Percentiles rank a stretch among this genome's conserved stretches.
These are phyloP conservation scores for Philereme vetulata DNA, from an alignment of 2,888 invertebrate genomes.

Conservation along the genomic window DNA sequence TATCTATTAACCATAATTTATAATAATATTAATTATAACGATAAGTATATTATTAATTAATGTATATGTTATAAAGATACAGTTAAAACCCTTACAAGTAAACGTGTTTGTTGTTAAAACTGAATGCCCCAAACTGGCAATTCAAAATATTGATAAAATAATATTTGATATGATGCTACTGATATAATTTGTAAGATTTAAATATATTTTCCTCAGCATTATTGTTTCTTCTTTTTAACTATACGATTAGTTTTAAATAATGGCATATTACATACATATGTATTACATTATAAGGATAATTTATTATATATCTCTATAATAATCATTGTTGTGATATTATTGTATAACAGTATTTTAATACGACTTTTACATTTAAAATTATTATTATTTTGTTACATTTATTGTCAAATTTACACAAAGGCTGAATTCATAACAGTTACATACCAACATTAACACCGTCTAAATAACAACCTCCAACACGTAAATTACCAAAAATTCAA, in stretches of 20 bases:
- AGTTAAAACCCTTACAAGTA: neutral
- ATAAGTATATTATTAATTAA: conserved; percentile 1
- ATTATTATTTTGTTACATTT: conserved; percentile 29
- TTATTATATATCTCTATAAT: too few species aligned
- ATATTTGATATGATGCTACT: conserved; percentile 60
- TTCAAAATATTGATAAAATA: conserved; percentile 14
- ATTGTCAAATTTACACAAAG: conserved; percentile 72
- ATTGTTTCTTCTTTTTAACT: too few species aligned
- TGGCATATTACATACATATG: too few species aligned
- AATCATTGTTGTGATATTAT: neutral
- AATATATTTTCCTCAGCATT: too few species aligned
- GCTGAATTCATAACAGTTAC: conserved; percentile 56
- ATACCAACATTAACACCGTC: conserved; percentile 66
- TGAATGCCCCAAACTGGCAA: neutral
- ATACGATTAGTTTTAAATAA: too few species aligned
- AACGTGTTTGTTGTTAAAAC: conserved; percentile 1
- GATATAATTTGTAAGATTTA: conserved; percentile 51
- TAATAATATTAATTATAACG: conserved; percentile 1
- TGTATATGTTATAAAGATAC: neutral
- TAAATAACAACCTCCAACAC: conserved; percentile 74
- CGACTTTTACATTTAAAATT: conserved; percentile 1
- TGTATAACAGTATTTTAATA: conserved; percentile 7
- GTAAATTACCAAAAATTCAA: conserved; percentile 74
- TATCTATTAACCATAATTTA: conserved; percentile 34
- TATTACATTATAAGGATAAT: too few species aligned